These are phyloP conservation scores for Nematolebias whitei DNA, from an alignment of 2,113 vertebrate genomes.

Conservation along the genomic window DNA sequence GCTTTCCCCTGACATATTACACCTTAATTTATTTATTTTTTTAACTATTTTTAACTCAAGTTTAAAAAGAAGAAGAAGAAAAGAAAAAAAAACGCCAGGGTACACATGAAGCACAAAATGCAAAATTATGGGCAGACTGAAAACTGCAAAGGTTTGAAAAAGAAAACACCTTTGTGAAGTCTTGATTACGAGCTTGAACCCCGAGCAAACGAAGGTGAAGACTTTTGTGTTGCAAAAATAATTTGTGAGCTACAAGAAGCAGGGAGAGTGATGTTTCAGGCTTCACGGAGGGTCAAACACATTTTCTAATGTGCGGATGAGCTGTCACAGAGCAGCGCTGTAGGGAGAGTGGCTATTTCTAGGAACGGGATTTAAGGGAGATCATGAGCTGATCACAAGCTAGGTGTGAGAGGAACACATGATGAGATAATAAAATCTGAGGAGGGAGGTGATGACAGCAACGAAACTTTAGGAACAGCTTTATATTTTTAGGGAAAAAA, in stretches of 20 bases:
- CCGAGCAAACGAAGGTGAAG: neutral
- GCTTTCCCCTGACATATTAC: neutral
- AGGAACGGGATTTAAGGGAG: conserved; percentile 33
- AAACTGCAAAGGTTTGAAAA: neutral
- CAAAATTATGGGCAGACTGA: neutral
- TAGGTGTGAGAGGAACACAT: conserved; percentile 24
- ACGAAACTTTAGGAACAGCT: neutral
- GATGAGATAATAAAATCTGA: neutral
- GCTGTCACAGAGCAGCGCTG: conserved; percentile 41
- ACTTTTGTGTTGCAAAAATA: neutral
- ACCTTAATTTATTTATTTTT: neutral
- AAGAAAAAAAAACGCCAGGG: neutral
- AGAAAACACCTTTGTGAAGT: neutral
- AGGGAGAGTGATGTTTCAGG: conserved; percentile 25
- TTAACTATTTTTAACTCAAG: neutral
- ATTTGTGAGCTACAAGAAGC: neutral
- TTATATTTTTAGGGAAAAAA: neutral
- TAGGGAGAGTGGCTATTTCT: conserved; percentile 36
- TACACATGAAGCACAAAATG: neutral
- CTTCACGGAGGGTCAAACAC: conserved; percentile 44
- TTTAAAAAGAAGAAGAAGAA: no score
- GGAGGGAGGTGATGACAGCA: neutral
- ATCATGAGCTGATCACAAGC: conserved; percentile 44
- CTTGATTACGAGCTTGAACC: neutral
- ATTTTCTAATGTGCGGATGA: conserved; percentile 54